Percentiles rank a stretch among this genome's conserved stretches.
phyloP scores from a whole-genome alignment of 2,113 vertebrate species.

The Xenotilapia caudafasciata region DNA sequence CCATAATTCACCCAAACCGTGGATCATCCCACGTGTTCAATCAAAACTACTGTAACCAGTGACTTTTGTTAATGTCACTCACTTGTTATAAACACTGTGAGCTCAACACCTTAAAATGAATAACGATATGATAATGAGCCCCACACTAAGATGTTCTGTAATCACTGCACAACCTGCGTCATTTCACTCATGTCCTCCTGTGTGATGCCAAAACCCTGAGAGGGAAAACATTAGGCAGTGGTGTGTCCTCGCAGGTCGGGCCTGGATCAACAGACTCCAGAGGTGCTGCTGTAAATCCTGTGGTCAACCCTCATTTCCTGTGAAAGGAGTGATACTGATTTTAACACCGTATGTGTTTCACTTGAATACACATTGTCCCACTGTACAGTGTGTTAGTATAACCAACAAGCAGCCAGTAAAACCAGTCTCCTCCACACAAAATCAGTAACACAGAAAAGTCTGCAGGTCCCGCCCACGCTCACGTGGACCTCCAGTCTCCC shows the following conservation, averaged over 20 bases:
- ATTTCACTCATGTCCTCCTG: neutral
- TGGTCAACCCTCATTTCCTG: accelerated
- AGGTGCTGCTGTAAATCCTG: accelerated
- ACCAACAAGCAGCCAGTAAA: neutral
- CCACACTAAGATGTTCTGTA: accelerated
- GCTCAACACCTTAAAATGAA: neutral
- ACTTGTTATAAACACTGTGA: accelerated
- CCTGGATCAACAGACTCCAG: accelerated
- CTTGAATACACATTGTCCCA: neutral
- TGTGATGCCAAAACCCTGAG: neutral
- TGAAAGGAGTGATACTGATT: accelerated
- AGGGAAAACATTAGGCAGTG: accelerated
- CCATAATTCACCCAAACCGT: accelerated
- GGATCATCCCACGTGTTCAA: accelerated
- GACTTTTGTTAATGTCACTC: neutral
- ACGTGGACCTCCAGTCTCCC: accelerated
- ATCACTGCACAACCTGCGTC: accelerated
- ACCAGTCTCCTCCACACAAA: neutral
- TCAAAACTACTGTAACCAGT: neutral
- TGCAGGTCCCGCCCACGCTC: too few relatives aligned
- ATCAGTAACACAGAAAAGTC: neutral
- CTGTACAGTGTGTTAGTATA: accelerated
- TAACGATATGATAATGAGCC: accelerated
- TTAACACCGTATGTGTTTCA: neutral
- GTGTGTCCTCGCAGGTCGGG: accelerated